Evolutionary conservation across 1,140 invertebrate species (phyloP), one percentile per base, ranked within the genome.

Genomic region (Diuraphis noxia): DNA sequence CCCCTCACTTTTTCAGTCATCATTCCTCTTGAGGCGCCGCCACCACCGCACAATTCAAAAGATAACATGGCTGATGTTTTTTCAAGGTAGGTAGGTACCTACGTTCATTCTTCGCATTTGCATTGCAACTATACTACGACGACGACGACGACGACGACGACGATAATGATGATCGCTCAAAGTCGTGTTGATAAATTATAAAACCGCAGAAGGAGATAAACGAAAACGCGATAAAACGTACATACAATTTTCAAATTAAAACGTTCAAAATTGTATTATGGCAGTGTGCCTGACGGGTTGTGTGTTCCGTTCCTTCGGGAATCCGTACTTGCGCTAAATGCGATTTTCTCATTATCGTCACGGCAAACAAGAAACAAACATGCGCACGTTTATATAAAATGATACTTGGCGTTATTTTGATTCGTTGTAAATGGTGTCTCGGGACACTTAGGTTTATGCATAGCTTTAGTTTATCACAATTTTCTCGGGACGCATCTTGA

Each of bases 301-400:
- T 43, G 30, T 43, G 40, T 84, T n/a, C 41, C 82, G 41, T n/a
- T 84, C 82, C 82, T 84, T n/a, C 82, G 82, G 82, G 82, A 43
- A 84, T 84, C 41, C 41, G 41, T 25, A 10, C 38, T n/a, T 30
- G 40, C 82, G 34, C 41, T 43, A 84, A 84, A 43, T 84, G 30
- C 82, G 41, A 84, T 84, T 84, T 43, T 84, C 82, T 84, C 82
- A 84, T 84, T 84, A 84, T 84, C 82, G 43, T 84, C 82, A n/a
- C 41, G 17, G 82, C 82, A 84, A 84, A 84, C 82, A 43, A 84
- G 4, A 10, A 25, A 43, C 82, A 84, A 84, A 84, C 82, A 34
- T 84, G 41, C 17, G 30, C 82, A 84, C 17, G 41, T 84, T 25
- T 34, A 46, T 21, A 84, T 41, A 46, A 84, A 84, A 40, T 43